Conservation (phyloP, 2,888 invertebrate species). For the Clanis bilineata region DNA sequence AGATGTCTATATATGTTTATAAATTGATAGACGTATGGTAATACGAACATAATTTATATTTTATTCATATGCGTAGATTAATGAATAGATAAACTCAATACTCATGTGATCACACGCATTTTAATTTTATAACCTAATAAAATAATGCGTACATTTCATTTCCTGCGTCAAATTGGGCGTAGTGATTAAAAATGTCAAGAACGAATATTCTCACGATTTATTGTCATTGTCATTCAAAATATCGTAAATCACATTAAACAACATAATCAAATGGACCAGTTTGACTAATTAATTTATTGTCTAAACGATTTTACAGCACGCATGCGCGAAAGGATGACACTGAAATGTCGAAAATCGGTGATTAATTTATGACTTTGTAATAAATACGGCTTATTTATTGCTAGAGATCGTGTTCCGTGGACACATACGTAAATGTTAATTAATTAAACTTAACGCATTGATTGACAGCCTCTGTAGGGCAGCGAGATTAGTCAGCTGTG, state of each 20-base stretch:
- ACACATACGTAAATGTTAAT: too few species aligned
- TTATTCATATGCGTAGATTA: neutral
- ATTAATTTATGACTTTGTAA: neutral
- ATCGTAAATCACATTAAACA: neutral
- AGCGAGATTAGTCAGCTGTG: too few species aligned
- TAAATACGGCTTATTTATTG: neutral
- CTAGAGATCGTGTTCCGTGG: neutral
- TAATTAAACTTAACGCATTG: too few species aligned
- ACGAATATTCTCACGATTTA: neutral
- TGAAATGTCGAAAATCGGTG: neutral
- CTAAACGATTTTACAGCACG: neutral
- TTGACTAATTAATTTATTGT: neutral
- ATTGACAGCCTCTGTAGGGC: too few species aligned
- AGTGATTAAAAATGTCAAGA: neutral
- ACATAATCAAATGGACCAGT: neutral
- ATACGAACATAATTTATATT: too few species aligned
- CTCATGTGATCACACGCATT: neutral
- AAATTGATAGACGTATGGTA: too few species aligned
- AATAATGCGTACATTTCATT: neutral
- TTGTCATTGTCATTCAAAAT: neutral
- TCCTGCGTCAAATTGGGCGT: neutral
- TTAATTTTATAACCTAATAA: conserved; percentile 1
- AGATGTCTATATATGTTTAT: too few species aligned
- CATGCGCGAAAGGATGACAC: neutral
- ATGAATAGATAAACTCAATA: neutral